Percentiles rank a stretch among this genome's conserved stretches.
These are phyloP conservation scores for Pasiphila rectangulata DNA, from an alignment of 2,888 invertebrate species.

Conservation along the genomic window DNA sequence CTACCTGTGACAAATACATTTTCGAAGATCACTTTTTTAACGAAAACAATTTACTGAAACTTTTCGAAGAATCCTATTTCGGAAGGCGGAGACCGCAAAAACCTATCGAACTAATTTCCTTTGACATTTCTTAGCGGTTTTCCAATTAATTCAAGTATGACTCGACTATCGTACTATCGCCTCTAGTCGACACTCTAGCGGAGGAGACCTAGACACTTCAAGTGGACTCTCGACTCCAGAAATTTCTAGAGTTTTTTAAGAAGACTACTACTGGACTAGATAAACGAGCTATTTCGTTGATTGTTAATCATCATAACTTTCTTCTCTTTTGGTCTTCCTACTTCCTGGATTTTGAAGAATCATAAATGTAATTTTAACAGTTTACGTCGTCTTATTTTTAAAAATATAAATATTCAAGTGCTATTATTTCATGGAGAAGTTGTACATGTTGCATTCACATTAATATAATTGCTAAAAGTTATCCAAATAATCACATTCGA, in stretches of 20 bases:
- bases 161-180: constrained; percentile 18
- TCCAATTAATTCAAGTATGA: constrained; percentile 28
- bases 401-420: too few species aligned
- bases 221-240: constrained; percentile 20
- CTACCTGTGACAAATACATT: constrained; percentile 1
- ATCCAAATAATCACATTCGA: neutral
- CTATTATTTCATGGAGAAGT: too few species aligned
- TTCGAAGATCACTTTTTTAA: constrained; percentile 2
- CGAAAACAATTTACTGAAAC: constrained; percentile 5
- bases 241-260: neutral
- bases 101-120: constrained; percentile 28
- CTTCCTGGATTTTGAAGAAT: too few species aligned
- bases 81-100: constrained; percentile 7
- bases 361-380: too few species aligned
- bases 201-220: constrained; percentile 33
- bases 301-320: too few species aligned
- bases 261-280: too few species aligned
- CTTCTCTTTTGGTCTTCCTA: too few species aligned
- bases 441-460: too few species aligned
- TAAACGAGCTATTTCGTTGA: too few species aligned
- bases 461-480: too few species aligned
- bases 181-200: constrained; percentile 2
- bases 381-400: too few species aligned
- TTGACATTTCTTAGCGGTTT: constrained; percentile 27
- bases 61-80: constrained; percentile 11